Percentiles rank a stretch among this genome's conserved stretches.
Conservation (phyloP, 2,113 vertebrate species). For the Hemiprocne comata region DNA sequence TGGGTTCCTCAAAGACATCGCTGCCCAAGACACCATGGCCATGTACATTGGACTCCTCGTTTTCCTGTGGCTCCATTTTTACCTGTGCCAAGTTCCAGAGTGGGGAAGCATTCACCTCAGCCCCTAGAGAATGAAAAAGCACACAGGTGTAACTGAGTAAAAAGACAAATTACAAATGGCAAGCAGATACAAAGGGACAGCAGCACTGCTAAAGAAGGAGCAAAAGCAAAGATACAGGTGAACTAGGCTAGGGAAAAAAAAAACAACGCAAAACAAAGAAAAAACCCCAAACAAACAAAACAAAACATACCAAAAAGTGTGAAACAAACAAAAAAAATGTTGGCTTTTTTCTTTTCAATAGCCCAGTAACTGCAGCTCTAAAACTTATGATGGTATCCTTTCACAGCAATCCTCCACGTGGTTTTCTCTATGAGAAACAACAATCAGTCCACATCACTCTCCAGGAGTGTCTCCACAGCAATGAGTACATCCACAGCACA, state of each 20-base stretch:
- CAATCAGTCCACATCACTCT: background rate
- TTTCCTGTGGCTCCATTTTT: conserved; percentile 96
- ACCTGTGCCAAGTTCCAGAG: conserved; percentile 93
- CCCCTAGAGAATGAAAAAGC: conserved; percentile 69
- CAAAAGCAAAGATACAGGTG: background rate
- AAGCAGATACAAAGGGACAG: background rate
- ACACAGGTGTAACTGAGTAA: background rate
- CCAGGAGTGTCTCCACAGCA: background rate
- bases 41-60: conserved; percentile 85
- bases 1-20: conserved; percentile 96
- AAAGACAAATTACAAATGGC: background rate
- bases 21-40: conserved; percentile 86
- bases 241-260: background rate
- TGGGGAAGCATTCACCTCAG: conserved; percentile 88
- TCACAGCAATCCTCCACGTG: background rate
- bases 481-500: background rate
- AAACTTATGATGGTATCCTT: background rate
- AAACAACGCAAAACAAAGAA: background rate
- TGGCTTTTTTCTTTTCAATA: background rate
- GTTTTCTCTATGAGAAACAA: background rate
- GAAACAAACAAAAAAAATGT: background rate
- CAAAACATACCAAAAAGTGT: background rate
- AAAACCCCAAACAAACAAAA: background rate
- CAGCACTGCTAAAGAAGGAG: background rate
- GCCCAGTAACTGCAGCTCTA: background rate